Percentiles rank a stretch among this genome's conserved stretches.
Conservation (phyloP, 2,888 invertebrate species). For the Agapetus fuscipes region DNA sequence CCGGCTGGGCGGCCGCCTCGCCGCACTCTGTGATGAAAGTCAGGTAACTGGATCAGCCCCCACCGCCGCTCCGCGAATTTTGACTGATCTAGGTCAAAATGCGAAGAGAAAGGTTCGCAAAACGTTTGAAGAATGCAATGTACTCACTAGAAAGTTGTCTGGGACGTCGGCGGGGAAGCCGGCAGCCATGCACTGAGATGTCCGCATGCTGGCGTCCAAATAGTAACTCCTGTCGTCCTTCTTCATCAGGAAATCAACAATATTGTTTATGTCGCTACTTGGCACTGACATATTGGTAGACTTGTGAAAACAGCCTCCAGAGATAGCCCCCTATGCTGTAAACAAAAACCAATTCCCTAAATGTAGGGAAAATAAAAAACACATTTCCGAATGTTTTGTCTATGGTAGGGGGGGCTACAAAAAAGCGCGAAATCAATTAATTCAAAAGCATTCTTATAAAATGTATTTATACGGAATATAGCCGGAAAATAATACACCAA, state of each 20-base stretch:
- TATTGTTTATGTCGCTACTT: constrained; percentile 29
- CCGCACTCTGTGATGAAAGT: constrained; percentile 13
- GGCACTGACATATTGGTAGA: constrained; percentile 18
- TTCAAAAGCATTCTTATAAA: too few species aligned
- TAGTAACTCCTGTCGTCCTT: constrained; percentile 28
- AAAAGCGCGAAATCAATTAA: too few species aligned
- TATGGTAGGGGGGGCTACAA: too few species aligned
- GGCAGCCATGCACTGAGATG: constrained; percentile 6
- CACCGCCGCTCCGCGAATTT: constrained; percentile 6
- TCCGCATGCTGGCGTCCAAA: constrained; percentile 9
- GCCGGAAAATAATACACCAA: too few species aligned
- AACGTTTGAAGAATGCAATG: not conserved
- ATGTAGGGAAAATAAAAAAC: too few species aligned
- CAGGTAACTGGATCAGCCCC: constrained; percentile 13
- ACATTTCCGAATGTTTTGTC: too few species aligned
- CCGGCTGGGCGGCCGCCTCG: too few species aligned
- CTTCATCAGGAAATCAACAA: constrained; percentile 35
- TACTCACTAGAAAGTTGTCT: constrained; percentile 15
- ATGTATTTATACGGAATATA: too few species aligned
- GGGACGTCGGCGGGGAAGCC: constrained; percentile 9
- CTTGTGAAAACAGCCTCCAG: too few species aligned
- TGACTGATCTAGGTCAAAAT: constrained; percentile 17
- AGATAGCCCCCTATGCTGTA: too few species aligned
- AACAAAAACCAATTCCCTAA: too few species aligned
- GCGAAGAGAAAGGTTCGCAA: constrained; percentile 17